Evolutionary conservation across 2,797 vertebrate species (phyloP).

Genomic region (Mionectes olivaceus): DNA sequence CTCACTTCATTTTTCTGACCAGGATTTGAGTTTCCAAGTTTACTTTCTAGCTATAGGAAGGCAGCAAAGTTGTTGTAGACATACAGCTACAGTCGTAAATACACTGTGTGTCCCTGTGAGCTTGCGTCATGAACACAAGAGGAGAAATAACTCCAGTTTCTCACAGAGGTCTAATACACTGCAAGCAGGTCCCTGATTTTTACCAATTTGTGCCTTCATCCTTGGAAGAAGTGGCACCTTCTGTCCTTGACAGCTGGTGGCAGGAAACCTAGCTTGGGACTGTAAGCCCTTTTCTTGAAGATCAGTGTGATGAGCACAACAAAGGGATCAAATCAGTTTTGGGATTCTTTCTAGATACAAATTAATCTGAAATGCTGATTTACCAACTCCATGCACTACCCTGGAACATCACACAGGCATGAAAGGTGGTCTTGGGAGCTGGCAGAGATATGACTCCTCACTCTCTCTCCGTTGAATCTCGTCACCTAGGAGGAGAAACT

Average conservation of each 20-base stretch:
- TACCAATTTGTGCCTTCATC: background rate
- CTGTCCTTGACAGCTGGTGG: background rate
- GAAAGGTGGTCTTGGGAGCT: background rate
- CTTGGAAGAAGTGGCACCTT: background rate
- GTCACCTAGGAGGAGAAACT: background rate
- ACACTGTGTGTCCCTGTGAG: background rate
- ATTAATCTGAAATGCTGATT: background rate
- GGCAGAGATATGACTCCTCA: background rate
- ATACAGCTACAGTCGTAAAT: background rate
- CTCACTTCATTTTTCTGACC: background rate
- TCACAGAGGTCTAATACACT: background rate
- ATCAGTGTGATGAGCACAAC: background rate
- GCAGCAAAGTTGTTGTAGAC: background rate
- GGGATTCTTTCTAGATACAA: background rate
- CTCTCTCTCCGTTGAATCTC: rapidly evolving
- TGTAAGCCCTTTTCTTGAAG: background rate
- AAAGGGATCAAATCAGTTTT: background rate
- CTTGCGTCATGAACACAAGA: background rate
- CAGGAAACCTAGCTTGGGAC: background rate
- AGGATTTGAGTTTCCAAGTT: background rate
- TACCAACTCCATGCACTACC: rapidly evolving
- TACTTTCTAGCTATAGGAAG: background rate
- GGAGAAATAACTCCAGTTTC: background rate
- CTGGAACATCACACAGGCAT: rapidly evolving
- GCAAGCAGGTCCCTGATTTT: background rate